Evolutionary conservation across 2,113 vertebrate species (phyloP), one percentile per base, ranked within the genome.

Genomic region (Perca schrenkii): DNA sequence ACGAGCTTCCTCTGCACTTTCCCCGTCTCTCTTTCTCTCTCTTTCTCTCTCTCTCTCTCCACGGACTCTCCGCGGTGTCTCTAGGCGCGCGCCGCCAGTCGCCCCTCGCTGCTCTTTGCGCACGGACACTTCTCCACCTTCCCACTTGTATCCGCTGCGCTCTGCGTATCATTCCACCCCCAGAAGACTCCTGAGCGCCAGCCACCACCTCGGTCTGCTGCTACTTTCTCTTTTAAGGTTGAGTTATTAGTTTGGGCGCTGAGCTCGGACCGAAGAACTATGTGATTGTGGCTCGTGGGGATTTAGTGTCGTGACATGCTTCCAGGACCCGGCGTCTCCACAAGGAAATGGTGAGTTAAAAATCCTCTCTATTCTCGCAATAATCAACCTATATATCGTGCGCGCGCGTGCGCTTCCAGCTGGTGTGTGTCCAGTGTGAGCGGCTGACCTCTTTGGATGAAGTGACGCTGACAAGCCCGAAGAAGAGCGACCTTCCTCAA

Each of bases 301-400:
- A 88, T 88, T 87, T 91, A 84, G 89, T 53, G 82, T 77, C 87
- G 87, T 91, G 88, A 87, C 84, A 89, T 78, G 86, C 62, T 87
- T 46, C 31, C 74, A 8, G 84, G 57, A 89, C 21, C 80, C 80
- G 86, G 82, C 74, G 84, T 43, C 70, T 85, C 70, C 79, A 60
- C 79, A 28, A 31, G 84, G 87, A 88, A 71, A 91, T 89, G 91
- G 91, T 92, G 86, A 92, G 91, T 92, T 7, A 3, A 43, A 83
- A 83, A 8, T 15, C 68, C 14, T 12, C 43, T 50, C 66, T 31
- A 22, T 57, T 79, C 21, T n/a, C 4, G 1, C 78, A n/a, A 46
- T 82, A 17, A 28, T 49, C 77, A 13, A 56, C 0, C 36, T 7
- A 1, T 7, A 1, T 3, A 19, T 5, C 28, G 8, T 1, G 0